These are phyloP conservation scores for Enteromius radiatus DNA, from an alignment of 2,797 vertebrate species.

Conservation along the genomic window DNA sequence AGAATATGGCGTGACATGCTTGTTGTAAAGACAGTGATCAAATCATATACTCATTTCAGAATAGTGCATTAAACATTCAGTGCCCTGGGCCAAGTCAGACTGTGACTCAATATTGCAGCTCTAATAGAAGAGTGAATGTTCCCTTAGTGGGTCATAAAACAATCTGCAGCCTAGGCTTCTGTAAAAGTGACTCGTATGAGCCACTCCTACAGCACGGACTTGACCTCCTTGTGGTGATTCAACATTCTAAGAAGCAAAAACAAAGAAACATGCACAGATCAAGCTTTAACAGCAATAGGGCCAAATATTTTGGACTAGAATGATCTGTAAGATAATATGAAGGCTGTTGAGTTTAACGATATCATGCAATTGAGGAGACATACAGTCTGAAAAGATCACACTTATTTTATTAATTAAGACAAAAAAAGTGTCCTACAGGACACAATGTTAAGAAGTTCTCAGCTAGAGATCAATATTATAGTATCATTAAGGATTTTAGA, in stretches of 20 bases:
- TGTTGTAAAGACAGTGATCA: conserved; percentile 16
- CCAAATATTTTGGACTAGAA: background rate
- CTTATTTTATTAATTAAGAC: background rate
- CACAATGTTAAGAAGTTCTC: background rate
- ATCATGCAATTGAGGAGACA: background rate
- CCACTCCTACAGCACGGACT: background rate
- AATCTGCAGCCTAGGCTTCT: conserved; percentile 15
- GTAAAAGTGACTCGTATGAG: background rate
- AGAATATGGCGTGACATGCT: conserved; percentile 6
- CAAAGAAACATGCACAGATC: background rate
- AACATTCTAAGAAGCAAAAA: background rate
- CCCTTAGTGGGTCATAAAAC: conserved; percentile 52
- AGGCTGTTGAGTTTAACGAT: background rate
- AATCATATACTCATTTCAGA: conserved; percentile 36
- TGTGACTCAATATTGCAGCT: conserved; percentile 55
- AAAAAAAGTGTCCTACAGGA: background rate
- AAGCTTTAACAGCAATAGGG: background rate
- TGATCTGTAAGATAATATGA: background rate
- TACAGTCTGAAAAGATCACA: background rate
- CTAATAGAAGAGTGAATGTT: conserved; percentile 19
- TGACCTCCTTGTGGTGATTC: conserved; percentile 25
- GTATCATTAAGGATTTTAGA: background rate
- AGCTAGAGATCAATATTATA: background rate
- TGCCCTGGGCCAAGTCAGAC: conserved; percentile 34
- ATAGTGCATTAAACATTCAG: conserved; percentile 41